Evolutionary conservation across 1,140 invertebrate species (phyloP), one percentile per base, ranked within the genome.

Genomic region (Drosophila jambulina): DNA sequence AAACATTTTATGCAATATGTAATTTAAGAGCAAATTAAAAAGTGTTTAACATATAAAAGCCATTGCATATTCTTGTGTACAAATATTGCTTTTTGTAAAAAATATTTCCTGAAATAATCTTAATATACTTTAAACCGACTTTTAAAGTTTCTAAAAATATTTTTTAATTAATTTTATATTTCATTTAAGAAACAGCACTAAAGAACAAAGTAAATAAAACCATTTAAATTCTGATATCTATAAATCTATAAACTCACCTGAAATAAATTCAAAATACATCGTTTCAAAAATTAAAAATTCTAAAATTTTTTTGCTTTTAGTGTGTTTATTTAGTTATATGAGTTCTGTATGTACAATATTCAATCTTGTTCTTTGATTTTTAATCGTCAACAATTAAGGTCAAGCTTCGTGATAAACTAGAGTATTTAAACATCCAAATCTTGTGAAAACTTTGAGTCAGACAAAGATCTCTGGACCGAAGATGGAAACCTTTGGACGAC

Each of bases 311-410:
- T 13, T 38, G 32, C 1, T 21, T 27, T 65, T 0, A 29, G 1
- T 6, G 0, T 6, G 13, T 62, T 43, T 15, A 59, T 60, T 60
- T 23, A 8, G 1, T 34, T n/a, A 7, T 59, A 9, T 32, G 10
- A 12, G 25, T 53, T 25, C 13, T 38, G 40, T 61, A n/a, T 62
- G 23, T 67, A 54, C 27, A 69, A 75, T 34, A 45, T 15, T 38
- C 45, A 71, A 65, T 78, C 59, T 48, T 75, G 49, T 75, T 85
- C 60, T 79, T 63, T 82, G 83, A 87, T 86, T 86, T 86, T 70
- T 80, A 86, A 87, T 87, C 84, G 85, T 88, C 80, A 87, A 87
- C 84, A 88, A 84, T 90, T 87, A 87, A 88, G 56, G 46, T 56
- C 27, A 65, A 62, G 59, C 40, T 43, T 27, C 6, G 36, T 57